Base-by-base conservation (phyloP, 2,113 vertebrate species). In the Bombycilla garrulus region DNA sequence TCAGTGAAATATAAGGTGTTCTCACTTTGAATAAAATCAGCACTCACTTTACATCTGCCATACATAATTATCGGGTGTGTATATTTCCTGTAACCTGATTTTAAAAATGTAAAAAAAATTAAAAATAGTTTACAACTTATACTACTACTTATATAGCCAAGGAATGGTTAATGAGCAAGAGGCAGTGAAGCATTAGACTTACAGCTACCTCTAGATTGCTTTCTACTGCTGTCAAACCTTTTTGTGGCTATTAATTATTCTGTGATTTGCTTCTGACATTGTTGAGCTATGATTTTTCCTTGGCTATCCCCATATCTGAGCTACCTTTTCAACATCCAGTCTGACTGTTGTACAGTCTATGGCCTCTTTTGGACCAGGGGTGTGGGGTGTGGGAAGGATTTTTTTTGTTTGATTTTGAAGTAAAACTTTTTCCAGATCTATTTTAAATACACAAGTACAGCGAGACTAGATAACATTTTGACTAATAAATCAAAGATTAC, bases 1-100 rank as follows among this genome's bases (percentile, higher is more conserved):
- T 89, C 94, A 70, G 93, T 9, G 26, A 91, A 96, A 95, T 77
- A 70, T 51, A 70, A 91, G 73, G 77, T 94, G 92, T 94, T 76
- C 86, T 96, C 90, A 84, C 79, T 95, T 73, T 9, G 12, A 56
- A 78, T 91, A 95, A 88, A 95, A 83, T 42, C 76, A 74, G 24
- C 29, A 54, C 18, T 85, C 45, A 11, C 77, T 95, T 95, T 90
- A 87, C n/a, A 88, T 71, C 50, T 93, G 15, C 29, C 93, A 13
- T 36, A 38, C n/a, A 60, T 81, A 74, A 84, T 67, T 65, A 61
- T 7, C 6, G 2, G 14, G 20, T 2, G 1, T 31, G 26, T 17
- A 8, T n/a, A 35, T 62, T 91, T 76, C 62, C 44, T 4, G 2
- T 19, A 85, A 72, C 16, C 47, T 50, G 45, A 76, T 36, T 91